Base-by-base conservation (phyloP, 1,140 invertebrate species). In the Potamilus streckersoni region DNA sequence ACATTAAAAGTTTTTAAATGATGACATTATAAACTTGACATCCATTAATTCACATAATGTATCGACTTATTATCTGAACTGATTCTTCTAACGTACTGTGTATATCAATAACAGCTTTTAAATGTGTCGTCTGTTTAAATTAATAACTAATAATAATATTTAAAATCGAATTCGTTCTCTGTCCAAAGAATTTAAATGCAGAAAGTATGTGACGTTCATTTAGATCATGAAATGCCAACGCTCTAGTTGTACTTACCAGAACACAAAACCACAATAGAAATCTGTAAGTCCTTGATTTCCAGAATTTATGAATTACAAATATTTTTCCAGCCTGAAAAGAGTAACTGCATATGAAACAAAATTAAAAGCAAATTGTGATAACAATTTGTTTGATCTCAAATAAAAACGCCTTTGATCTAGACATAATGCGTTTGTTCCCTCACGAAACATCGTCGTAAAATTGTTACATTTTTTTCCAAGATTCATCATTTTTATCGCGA, bases 321-420 rank as follows among this genome's bases (percentile, higher is more conserved):
- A 95, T 96, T 67, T 94, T 93, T 0, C 96, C 96, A 19, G 95
- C 90, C 89, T 90, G 77, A 20, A 81, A 80, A 71, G 31, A 69
- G 38, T 27, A n/a, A 65, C 38, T 27, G 17, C 27, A 65, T 11
- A 23, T 65, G 64, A 20, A 17, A 70, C 31, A 31, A 20, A 64
- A 64, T 64, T 20, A 64, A 64, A 19, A n/a, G 14, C 17, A 16
- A 20, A 2, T 3, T 62, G 60, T 62, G 60, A 23, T 62, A 62
- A 62, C 19, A 5, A 23, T 8, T 23, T n/a, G 2, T 19, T 23
- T n/a, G 0, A 1, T n/a, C 60, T 11, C 6, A 23, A 14, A 19
- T 62, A 62, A 6, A 19, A 62, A 23, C 23, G 23, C 60, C 13
- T 23, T 62, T 23, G 19, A 19, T 11, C 14, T 23, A 62, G 19